Conservation (phyloP, 2,113 vertebrate species). For the Hemichromis elongatus region DNA sequence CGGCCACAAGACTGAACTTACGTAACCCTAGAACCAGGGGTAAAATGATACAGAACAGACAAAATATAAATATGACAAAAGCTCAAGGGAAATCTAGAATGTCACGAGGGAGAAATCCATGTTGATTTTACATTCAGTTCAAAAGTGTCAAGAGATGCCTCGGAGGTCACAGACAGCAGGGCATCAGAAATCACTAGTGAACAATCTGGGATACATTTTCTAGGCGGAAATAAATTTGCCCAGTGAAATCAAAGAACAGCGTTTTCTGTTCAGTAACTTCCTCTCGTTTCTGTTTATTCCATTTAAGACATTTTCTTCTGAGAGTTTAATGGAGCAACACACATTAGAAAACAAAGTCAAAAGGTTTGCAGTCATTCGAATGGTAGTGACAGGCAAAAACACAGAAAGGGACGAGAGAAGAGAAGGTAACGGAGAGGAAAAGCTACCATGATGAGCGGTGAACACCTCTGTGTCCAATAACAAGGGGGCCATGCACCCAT, state of each 20-base stretch:
- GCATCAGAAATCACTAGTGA: neutral
- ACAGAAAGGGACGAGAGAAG: neutral
- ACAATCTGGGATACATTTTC: neutral
- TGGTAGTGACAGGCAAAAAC: neutral
- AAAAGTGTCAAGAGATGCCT: neutral
- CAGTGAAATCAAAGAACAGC: neutral
- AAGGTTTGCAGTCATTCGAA: constrained; percentile 35
- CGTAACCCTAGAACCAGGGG: neutral
- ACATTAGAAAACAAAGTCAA: constrained; percentile 53
- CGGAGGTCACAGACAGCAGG: neutral
- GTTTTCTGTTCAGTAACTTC: constrained; percentile 15
- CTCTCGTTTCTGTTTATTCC: constrained; percentile 35
- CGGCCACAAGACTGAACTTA: constrained; percentile 4
- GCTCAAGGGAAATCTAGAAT: neutral
- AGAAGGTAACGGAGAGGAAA: neutral
- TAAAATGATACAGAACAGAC: neutral
- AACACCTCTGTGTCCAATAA: constrained; percentile 29
- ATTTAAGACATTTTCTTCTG: constrained; percentile 6
- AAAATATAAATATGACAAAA: neutral
- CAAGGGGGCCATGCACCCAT: constrained; percentile 5
- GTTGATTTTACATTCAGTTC: neutral
- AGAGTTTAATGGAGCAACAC: constrained; percentile 31
- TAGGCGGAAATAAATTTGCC: neutral
- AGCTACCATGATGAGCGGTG: neutral
- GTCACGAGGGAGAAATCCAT: neutral